These are phyloP conservation scores for Danionella cerebrum DNA, from an alignment of 2,113 vertebrate genomes.

Conservation along the genomic window DNA sequence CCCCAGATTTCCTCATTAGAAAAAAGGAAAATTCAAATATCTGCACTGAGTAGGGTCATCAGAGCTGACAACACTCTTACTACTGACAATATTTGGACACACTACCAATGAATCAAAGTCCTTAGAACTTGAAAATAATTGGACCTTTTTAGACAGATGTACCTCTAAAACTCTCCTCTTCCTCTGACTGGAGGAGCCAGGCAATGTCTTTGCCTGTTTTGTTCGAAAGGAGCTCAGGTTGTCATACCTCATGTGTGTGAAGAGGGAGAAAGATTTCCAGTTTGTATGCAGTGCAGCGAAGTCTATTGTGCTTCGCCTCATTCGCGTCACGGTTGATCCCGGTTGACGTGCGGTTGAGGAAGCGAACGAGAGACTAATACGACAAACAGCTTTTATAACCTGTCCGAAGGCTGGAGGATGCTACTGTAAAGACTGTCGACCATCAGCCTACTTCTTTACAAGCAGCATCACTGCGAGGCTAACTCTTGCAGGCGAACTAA, in stretches of 20 bases:
- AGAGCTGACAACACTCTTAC: not conserved
- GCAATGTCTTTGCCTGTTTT: conserved; percentile 23
- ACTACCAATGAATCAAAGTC: conserved; percentile 13
- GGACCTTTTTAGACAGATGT: conserved; percentile 25
- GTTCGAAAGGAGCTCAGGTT: conserved; percentile 38
- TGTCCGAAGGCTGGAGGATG: not conserved
- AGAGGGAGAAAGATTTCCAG: conserved; percentile 31
- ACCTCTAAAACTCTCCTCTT: conserved; percentile 22
- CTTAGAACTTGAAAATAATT: conserved; percentile 25
- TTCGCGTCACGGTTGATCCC: conserved; percentile 18
- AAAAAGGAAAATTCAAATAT: too few species aligned
- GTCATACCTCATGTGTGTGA: conserved; percentile 41
- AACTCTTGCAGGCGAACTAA: conserved; percentile 1
- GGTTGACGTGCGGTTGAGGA: conserved; percentile 7
- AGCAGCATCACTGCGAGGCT: not conserved
- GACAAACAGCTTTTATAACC: conserved; percentile 19
- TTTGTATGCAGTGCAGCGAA: conserved; percentile 38
- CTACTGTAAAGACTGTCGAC: conserved; percentile 6
- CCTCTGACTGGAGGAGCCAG: conserved; percentile 18
- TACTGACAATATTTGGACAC: conserved; percentile 8
- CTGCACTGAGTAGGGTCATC: not conserved
- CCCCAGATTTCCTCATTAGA: conserved; percentile 44
- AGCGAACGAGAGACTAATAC: conserved; percentile 5
- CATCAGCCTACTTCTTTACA: conserved; percentile 14
- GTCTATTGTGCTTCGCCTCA: conserved; percentile 13